These are phyloP conservation scores for Andrena cerasifolii DNA, from an alignment of 1,140 invertebrate genomes.

Conservation along the genomic window DNA sequence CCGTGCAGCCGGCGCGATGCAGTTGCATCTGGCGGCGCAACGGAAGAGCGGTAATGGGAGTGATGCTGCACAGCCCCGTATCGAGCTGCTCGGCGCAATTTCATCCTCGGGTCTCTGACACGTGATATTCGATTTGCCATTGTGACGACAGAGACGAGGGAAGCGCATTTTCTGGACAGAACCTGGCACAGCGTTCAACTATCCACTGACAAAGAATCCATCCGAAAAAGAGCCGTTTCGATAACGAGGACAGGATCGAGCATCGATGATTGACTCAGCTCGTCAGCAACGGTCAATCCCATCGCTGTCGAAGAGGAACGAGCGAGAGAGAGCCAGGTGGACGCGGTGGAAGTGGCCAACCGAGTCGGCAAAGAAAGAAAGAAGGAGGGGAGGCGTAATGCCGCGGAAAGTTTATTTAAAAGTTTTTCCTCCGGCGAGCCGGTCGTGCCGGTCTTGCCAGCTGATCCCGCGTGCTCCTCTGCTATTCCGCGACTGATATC, in stretches of 20 bases:
- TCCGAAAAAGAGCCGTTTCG: too few relatives aligned
- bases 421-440: neutral
- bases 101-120: neutral
- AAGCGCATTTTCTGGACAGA: too few relatives aligned
- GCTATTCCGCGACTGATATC: conserved; percentile 29
- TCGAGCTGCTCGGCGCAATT: neutral
- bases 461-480: neutral
- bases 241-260: too few relatives aligned
- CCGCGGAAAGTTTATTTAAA: conserved; percentile 15
- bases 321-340: too few relatives aligned
- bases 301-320: neutral
- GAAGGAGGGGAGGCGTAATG: neutral
- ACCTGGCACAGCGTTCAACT: too few relatives aligned
- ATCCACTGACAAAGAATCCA: too few relatives aligned
- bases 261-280: too few relatives aligned
- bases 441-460: neutral
- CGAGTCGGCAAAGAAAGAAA: neutral
- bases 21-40: neutral
- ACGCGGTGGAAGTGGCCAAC: neutral
- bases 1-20: conserved; percentile 16
- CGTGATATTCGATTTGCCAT: too few relatives aligned
- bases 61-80: neutral
- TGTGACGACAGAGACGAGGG: too few relatives aligned
- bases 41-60: neutral
- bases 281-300: neutral